Evolutionary conservation across 1,140 invertebrate species (phyloP), one percentile per base, ranked within the genome.

Genomic region (Thrips palmi): DNA sequence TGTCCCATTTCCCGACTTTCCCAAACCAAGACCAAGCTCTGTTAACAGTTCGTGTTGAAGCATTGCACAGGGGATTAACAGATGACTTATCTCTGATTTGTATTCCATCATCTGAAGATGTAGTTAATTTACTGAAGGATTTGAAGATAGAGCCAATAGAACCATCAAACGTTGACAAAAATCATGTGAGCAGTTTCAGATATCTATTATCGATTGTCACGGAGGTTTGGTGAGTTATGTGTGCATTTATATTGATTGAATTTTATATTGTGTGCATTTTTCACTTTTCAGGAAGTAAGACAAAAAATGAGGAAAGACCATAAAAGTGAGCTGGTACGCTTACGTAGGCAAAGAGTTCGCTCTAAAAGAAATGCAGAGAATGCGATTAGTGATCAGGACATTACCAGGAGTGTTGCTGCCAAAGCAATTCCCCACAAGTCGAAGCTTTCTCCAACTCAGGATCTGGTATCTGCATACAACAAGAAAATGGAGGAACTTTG

Each of bases 401-500:
- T 44, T 24, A 45, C 42, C 36, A 35, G 44, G 31, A 23, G 4
- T 5, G 10, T 4, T 24, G 40, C 37, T 28, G 11, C 23, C 1
- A 37, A 42, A 14, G 37, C 2, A n/a, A 10, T n/a, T 31, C 27
- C 29, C 2, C 39, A 24, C 1, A 33, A 33, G 14, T 37, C 37
- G 8, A 38, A 25, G 11, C 6, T 22, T 21, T 35, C 32, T 24
- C 37, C 52, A 8, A 63, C 59, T 4, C 36, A 45, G 2, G 40
- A 51, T 14, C 43, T 63, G 25, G 56, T 69, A 20, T 44, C 52
- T 6, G 55, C 67, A 31, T 71, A 79, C 43, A 57, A 60, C 2
- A 52, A 63, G 45, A 52, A 59, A 49, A 81, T 83, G 70, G 59
- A 63, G 41, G 56, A 68, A 28, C 51, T 83, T 2, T 83, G 74